Evolutionary conservation across 1,140 invertebrate genomes (phyloP).

Genomic region (Lepidurus arcticus): DNA sequence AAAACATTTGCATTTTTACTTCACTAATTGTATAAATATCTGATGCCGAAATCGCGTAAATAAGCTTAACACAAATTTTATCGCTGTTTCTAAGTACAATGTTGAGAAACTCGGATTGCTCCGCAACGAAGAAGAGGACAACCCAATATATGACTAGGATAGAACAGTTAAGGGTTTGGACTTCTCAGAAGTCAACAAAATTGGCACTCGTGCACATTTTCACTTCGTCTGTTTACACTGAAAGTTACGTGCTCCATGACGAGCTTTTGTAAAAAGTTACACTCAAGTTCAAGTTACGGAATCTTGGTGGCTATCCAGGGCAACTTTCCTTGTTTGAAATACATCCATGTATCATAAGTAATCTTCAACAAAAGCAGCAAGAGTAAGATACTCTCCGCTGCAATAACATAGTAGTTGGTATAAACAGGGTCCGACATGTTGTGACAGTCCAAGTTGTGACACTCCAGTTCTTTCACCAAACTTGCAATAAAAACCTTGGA

Average conservation of each 20-base stretch:
- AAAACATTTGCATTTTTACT: too few relatives aligned
- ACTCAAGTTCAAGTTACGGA: not conserved
- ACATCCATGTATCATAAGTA: constrained; percentile 25
- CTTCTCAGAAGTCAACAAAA: not conserved
- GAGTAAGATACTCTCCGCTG: not conserved
- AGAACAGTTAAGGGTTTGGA: too few relatives aligned
- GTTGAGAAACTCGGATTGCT: too few relatives aligned
- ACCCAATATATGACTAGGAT: too few relatives aligned
- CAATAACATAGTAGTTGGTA: not conserved
- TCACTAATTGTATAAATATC: too few relatives aligned
- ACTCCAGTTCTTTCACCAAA: constrained; percentile 18
- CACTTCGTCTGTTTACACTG: not conserved
- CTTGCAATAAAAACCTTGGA: not conserved
- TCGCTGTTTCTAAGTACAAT: too few relatives aligned
- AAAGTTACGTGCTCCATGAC: not conserved
- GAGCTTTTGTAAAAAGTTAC: not conserved
- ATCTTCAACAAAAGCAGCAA: constrained; percentile 10
- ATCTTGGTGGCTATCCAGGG: constrained; percentile 30
- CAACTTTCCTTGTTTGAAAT: constrained; percentile 23
- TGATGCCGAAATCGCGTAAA: too few relatives aligned
- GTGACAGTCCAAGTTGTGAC: not conserved
- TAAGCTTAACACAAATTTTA: too few relatives aligned
- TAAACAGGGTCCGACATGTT: not conserved
- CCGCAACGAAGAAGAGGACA: too few relatives aligned
- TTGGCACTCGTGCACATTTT: not conserved